Conservation (phyloP, 2,797 vertebrate genomes). For the Erethizon dorsatum region DNA sequence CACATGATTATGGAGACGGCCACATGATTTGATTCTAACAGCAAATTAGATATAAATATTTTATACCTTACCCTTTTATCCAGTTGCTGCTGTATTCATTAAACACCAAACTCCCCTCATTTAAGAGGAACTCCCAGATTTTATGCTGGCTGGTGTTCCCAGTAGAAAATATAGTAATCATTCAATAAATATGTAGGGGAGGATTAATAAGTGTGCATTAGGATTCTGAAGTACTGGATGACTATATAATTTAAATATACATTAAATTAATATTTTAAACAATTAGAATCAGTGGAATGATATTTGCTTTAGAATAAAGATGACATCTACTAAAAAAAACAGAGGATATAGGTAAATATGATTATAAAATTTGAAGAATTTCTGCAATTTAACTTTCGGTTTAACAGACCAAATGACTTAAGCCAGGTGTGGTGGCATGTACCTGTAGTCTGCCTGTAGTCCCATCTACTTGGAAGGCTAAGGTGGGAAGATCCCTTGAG, state of each 20-base stretch:
- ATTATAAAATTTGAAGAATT: not conserved
- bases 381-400: slow-evolving; percentile 10
- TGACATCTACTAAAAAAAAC: not conserved
- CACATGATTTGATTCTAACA: not conserved
- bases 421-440: not conserved
- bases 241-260: not conserved
- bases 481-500: not conserved
- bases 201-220: not conserved
- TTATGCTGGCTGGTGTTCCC: accelerated
- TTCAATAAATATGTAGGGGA: not conserved
- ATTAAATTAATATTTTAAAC: not conserved
- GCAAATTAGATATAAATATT: not conserved
- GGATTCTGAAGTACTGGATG: not conserved
- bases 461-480: not conserved
- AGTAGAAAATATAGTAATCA: not conserved
- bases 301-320: slow-evolving; percentile 19
- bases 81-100: not conserved
- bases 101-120: not conserved
- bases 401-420: not conserved
- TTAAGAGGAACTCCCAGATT: not conserved
- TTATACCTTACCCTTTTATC: not conserved
- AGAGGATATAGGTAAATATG: not conserved
- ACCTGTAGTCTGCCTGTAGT: not conserved
- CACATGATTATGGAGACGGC: not conserved
- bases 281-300: not conserved